Base-by-base conservation (phyloP, 2,797 vertebrate genomes). In the Chlorospingus semifuscus region DNA sequence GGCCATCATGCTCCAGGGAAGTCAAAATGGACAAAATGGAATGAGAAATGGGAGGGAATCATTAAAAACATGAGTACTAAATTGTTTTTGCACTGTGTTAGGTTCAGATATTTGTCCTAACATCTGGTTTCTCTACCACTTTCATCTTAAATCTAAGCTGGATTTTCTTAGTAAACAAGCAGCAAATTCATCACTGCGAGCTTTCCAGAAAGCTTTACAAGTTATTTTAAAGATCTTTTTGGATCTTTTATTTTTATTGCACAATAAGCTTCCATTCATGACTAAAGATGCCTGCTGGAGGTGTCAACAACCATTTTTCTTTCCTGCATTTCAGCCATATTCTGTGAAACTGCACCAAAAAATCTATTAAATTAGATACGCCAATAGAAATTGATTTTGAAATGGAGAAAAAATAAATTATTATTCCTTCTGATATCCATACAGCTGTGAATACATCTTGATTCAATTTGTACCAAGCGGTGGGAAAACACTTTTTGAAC, bases 161-260 rank as follows among this genome's bases (percentile, higher is more conserved):
- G 94, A 95, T 97, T 91, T 96, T 97, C 89, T 94, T 96, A 61
- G 97, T 97, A 98, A 98, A 98, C 96, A 97, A 97, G 93, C 90
- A 94, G 95, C 96, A 96, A 97, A 97, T 96, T 97, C 93, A 97
- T 95, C 96, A 96, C 80, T 91, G 47, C 68, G 84, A 61, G 94
- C 96, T 95, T 97, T 96, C 96, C 89, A 87, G 95, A 97, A 96
- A 96, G 85, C 92, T 96, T 98, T 97, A 15, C 80, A 96, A 97
- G 96, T 97, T 98, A 97, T 98, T 97, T 97, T 97, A 97, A 97
- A 97, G 87, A 93, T 96, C 70, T 96, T 97, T 81, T 68, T 68
- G 16, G 87, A 96, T 87, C 23, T 97, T 94, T 95, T 97, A 83
- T 96, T 98, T 97, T 97, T 97, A 96, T 96, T 97, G 93, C 74